Evolutionary conservation across 1,140 invertebrate genomes (phyloP).

Genomic region (Nasonia vitripennis): DNA sequence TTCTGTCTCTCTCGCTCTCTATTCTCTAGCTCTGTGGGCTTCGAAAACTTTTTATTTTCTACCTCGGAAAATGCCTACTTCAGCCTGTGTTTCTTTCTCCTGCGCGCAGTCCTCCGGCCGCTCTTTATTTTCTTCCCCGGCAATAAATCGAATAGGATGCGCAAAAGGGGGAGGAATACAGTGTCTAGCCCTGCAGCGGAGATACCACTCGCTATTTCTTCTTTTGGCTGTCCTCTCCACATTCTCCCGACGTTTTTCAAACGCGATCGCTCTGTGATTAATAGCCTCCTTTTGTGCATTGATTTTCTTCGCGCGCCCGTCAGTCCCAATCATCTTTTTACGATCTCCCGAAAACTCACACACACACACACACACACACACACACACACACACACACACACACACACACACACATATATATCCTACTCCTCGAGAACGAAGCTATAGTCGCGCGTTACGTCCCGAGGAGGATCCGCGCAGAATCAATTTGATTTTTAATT

Average conservation of each 20-base stretch:
- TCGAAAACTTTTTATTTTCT: conserved; percentile 41
- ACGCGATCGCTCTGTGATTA: conserved; percentile 1
- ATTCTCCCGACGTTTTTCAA: not conserved
- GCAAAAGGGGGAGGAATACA: conserved; percentile 25
- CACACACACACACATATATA: no score
- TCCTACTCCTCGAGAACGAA: no score
- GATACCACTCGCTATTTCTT: conserved; percentile 2
- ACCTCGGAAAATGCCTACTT: conserved; percentile 38
- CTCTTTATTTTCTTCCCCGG: conserved; percentile 37
- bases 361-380: no score
- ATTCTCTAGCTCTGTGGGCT: not conserved
- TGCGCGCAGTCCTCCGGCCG: not conserved
- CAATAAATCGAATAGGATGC: conserved; percentile 42
- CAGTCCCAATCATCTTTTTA: not conserved
- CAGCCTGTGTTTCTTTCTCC: conserved; percentile 36
- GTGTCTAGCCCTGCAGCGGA: not conserved
- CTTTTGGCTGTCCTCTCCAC: not conserved
- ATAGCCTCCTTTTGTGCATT: not conserved
- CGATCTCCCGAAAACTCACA: no score
- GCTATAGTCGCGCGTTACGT: no score
- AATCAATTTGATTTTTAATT: conserved; percentile 5
- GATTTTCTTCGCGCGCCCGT: not conserved
- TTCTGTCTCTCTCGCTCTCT: not conserved
- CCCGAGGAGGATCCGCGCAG: not conserved
- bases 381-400: no score